Evolutionary conservation across 1,140 invertebrate species (phyloP), one percentile per base, ranked within the genome.

Genomic region (Tetragnatha versicolor): DNA sequence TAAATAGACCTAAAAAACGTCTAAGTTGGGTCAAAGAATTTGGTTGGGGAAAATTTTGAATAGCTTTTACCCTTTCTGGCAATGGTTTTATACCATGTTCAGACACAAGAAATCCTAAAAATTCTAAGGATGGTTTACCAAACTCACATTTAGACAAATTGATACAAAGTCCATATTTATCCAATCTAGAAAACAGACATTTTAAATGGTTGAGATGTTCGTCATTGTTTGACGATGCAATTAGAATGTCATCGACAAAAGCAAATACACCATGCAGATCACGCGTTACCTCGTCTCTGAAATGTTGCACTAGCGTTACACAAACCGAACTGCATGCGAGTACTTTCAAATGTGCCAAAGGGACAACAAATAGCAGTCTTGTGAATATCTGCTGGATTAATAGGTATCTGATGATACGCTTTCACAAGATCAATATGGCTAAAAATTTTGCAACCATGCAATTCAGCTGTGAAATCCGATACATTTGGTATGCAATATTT

Each of bases 211-310:
- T 25, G 0, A 82, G 49, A 66, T 88, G 87, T 17, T 84, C 81
- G 7, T 83, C 79, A 65, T 80, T 81, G 25, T 77, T 76, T 6
- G 82, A 61, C 1, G 83, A 85, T 35, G 82, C 86, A 7, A 90
- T 82, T 2, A 89, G 82, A 35, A 90, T 85, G 80, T 90, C 89
- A 79, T 90, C 89, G 0, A 90, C 66, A 79, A 88, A 90, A 0
- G 84, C 81, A 55, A 83, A 82, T 51, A 42, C 80, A 65, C 84
- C 87, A 31, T 82, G 80, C n/a, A 83, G 80, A 12, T 27, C 81
- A 14, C 45, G n/a, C 0, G 49, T 33, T 10, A 82, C 69, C 31
- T 82, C 29, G 31, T 20, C 79, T 35, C 27, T 82, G 81, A 39
- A 82, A 82, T 12, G 51, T 80, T 14, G 82, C 80, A 17, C 82